Conservation (phyloP, 2,113 vertebrate species). For the Eretmochelys imbricata region DNA sequence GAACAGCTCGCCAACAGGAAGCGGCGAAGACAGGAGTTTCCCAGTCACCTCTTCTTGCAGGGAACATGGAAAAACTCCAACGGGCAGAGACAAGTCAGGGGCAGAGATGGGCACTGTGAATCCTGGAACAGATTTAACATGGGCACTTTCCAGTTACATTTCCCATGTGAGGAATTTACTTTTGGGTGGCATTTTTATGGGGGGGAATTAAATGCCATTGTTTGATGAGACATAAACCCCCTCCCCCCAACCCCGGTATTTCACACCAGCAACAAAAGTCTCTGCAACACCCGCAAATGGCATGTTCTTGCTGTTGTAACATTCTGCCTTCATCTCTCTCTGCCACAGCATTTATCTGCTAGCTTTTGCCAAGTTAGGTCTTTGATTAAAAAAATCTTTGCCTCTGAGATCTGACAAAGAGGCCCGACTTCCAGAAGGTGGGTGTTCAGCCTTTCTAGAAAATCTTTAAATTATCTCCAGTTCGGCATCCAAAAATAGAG, state of each 20-base stretch:
- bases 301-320: fast-evolving
- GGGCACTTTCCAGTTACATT: background rate
- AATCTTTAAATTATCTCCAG: background rate
- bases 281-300: background rate
- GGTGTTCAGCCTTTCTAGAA: background rate
- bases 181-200: background rate
- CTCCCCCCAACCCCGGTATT: background rate
- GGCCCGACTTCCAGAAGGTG: background rate
- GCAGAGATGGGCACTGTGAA: fast-evolving
- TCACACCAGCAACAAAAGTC: background rate
- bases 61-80: background rate
- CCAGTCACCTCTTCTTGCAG: fast-evolving
- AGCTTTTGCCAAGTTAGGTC: background rate
- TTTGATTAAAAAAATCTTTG: background rate
- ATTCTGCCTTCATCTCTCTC: background rate
- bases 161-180: background rate
- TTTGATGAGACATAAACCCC: constrained; percentile 13
- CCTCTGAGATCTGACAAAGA: background rate
- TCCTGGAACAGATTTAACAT: background rate
- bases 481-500: fast-evolving
- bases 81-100: fast-evolving
- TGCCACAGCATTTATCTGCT: background rate
- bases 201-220: background rate
- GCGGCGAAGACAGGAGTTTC: background rate
- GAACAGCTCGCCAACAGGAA: background rate